Conservation (phyloP, 2,113 vertebrate species). For the Aldabrachelys gigantea region DNA sequence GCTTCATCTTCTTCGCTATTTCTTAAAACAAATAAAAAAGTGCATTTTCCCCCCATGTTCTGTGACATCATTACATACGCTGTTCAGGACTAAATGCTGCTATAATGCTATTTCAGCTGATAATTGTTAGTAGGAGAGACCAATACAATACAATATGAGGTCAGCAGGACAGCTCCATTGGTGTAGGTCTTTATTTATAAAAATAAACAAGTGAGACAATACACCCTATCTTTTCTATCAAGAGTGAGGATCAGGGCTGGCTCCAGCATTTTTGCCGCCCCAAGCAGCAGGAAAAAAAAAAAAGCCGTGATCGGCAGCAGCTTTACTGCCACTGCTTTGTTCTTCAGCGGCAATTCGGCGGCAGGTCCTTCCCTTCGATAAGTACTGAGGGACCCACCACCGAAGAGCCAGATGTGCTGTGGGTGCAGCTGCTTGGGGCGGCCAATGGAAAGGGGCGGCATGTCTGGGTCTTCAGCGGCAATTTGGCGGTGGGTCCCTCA, state of each 20-base stretch:
- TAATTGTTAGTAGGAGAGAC: slow-evolving; percentile 48
- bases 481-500: too few species aligned
- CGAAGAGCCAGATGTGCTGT: too few species aligned
- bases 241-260: not conserved
- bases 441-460: too few species aligned
- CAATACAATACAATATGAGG: slow-evolving; percentile 35
- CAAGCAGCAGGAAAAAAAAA: too few species aligned
- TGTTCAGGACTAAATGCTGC: not conserved
- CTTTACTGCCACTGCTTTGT: too few species aligned
- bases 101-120: slow-evolving; percentile 52
- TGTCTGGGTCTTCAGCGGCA: too few species aligned
- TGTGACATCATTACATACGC: slow-evolving; percentile 17
- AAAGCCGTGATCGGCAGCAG: too few species aligned
- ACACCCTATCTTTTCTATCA: slow-evolving; percentile 41
- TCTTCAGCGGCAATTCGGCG: too few species aligned
- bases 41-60: slow-evolving; percentile 7
- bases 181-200: slow-evolving; percentile 47
- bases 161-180: slow-evolving; percentile 31
- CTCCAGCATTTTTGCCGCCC: too few species aligned
- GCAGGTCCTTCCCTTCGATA: too few species aligned
- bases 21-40: not conserved
- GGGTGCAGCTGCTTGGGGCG: too few species aligned
- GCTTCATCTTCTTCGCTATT: not conserved
- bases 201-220: slow-evolving; percentile 45
- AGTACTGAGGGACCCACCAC: too few species aligned